Conservation (phyloP, 2,797 vertebrate species). For the Columba guinea region DNA sequence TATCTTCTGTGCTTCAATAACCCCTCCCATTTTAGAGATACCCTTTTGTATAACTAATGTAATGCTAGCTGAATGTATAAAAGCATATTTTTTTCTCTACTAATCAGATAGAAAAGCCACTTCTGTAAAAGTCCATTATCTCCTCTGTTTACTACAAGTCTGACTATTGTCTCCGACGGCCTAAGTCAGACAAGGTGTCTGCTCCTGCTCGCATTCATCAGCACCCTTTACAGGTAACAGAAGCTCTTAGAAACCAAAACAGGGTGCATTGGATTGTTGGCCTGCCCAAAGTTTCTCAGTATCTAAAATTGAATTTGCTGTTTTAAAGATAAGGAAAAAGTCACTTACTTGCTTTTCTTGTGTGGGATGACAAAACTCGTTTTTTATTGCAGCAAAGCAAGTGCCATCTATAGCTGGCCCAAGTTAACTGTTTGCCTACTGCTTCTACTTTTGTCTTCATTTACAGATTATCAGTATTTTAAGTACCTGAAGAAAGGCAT, state of each 20-base stretch:
- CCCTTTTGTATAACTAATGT: neutral
- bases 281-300: neutral
- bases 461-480: neutral
- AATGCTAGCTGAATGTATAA: neutral
- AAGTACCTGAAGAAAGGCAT: neutral
- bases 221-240: neutral
- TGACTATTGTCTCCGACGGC: neutral
- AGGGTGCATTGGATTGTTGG: neutral
- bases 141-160: neutral
- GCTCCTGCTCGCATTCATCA: neutral
- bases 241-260: neutral
- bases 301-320: neutral
- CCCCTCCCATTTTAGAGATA: neutral
- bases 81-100: neutral
- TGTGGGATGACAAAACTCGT: neutral
- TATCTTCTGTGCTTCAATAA: neutral
- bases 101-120: neutral
- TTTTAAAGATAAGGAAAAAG: neutral
- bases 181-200: neutral
- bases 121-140: neutral
- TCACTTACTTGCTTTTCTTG: neutral
- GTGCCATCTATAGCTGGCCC: neutral
- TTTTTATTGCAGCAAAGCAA: neutral
- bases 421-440: neutral
- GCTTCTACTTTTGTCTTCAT: neutral